These are phyloP conservation scores for Taeniopygia guttata DNA, from an alignment of 2,797 vertebrate species.

Conservation along the genomic window DNA sequence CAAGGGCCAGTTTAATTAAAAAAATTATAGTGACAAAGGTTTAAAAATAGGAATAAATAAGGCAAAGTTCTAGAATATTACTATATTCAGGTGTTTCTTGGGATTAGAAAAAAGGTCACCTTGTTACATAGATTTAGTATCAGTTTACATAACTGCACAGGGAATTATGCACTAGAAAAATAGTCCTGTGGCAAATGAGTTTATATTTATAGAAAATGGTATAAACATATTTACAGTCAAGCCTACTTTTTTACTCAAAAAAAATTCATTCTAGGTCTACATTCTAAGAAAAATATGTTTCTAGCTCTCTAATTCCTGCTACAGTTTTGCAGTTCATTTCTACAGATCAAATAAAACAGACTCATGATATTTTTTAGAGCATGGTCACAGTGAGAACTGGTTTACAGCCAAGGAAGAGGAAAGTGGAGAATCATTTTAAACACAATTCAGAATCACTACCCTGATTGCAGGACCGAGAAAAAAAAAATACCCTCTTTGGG, in stretches of 20 bases:
- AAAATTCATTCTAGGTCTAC: background rate
- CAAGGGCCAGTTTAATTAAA: background rate
- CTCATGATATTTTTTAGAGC: background rate
- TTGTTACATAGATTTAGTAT: background rate
- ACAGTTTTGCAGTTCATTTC: background rate
- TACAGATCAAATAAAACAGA: background rate
- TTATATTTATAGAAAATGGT: background rate
- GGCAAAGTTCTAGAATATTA: background rate
- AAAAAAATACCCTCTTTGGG: background rate
- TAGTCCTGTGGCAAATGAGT: background rate
- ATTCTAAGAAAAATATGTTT: background rate
- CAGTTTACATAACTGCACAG: background rate
- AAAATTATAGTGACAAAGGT: background rate
- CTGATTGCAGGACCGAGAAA: background rate
- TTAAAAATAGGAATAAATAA: background rate
- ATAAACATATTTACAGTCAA: background rate
- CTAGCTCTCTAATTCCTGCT: background rate
- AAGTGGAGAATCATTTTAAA: background rate
- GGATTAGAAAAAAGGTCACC: background rate
- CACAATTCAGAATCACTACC: background rate
- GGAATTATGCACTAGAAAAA: background rate
- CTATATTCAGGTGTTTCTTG: background rate
- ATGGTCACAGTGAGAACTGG: background rate
- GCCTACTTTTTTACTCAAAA: background rate
- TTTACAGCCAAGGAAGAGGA: background rate